Evolutionary conservation across 2,888 invertebrate species (phyloP).

Genomic region (Barypeithes pellucidus): DNA sequence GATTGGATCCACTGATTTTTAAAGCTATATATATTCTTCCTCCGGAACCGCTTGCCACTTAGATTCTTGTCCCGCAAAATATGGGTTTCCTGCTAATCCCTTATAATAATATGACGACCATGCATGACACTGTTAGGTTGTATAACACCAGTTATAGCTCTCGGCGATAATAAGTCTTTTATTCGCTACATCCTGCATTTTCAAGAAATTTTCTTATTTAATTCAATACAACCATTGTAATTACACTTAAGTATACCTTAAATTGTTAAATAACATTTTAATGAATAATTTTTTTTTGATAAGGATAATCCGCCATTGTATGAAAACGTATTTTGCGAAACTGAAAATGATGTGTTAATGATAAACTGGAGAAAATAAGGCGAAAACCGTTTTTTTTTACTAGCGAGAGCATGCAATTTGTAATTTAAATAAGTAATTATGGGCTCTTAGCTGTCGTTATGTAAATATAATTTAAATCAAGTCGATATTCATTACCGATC

Average conservation of each 20-base stretch:
- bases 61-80: no score
- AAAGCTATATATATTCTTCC: no score
- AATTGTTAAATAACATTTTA: slow-evolving; percentile 40
- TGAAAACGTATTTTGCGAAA: slow-evolving; percentile 41
- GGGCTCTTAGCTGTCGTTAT: slow-evolving; percentile 34
- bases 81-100: no score
- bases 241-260: slow-evolving; percentile 45
- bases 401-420: slow-evolving; percentile 30
- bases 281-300: slow-evolving; percentile 27
- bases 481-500: slow-evolving; percentile 19
- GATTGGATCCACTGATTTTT: no score
- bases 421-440: slow-evolving; percentile 41
- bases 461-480: slow-evolving; percentile 41
- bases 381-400: slow-evolving; percentile 17
- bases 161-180: slow-evolving; percentile 26
- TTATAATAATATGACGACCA: no score
- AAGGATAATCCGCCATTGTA: slow-evolving; percentile 14
- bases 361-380: slow-evolving; percentile 37
- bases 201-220: slow-evolving; percentile 2
- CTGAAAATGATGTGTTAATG: slow-evolving; percentile 42
- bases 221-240: slow-evolving; percentile 23
- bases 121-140: no score
- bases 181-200: slow-evolving; percentile 21
- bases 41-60: no score
- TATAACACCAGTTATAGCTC: neutral